Percentiles rank a stretch among this genome's conserved stretches.
phyloP scores from a whole-genome alignment of 2,113 vertebrate species.

The Xenotilapia longispinis region DNA sequence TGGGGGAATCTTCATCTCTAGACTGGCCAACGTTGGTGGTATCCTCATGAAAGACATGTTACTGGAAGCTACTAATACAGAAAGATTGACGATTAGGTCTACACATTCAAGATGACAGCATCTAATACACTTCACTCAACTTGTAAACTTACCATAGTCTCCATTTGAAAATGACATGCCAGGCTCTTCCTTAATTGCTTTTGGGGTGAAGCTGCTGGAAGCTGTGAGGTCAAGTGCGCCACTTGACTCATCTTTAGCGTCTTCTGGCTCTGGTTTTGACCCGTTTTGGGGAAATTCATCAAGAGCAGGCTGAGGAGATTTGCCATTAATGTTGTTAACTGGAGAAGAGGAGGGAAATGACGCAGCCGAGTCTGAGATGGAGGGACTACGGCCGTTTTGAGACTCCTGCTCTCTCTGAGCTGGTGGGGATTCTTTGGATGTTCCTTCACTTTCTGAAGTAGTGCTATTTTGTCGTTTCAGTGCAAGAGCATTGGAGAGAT shows the following conservation, averaged over 20 bases:
- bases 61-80: constrained; percentile 68
- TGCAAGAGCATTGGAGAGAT: constrained; percentile 67
- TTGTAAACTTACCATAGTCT: constrained; percentile 73
- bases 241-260: constrained; percentile 74
- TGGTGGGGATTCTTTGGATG: constrained; percentile 77
- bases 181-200: constrained; percentile 80
- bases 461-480: constrained; percentile 85
- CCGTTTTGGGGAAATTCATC: constrained; percentile 56
- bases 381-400: constrained; percentile 80
- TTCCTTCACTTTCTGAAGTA: constrained; percentile 81
- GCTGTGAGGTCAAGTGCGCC: constrained; percentile 87
- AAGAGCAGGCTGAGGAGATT: constrained; percentile 74
- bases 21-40: constrained; percentile 81
- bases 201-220: constrained; percentile 71
- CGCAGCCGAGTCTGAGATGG: constrained; percentile 64
- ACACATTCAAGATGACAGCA: neutral
- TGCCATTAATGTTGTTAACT: constrained; percentile 71
- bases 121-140: neutral
- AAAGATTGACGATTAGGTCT: neutral
- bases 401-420: constrained; percentile 77
- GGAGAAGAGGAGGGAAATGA: constrained; percentile 82
- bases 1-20: constrained; percentile 81
- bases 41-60: constrained; percentile 77
- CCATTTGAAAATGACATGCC: constrained; percentile 73
- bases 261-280: constrained; percentile 69